Evolutionary conservation across 2,888 invertebrate genomes (phyloP), one percentile per base, ranked within the genome.

Genomic region (Drosophila austrosaltans): DNA sequence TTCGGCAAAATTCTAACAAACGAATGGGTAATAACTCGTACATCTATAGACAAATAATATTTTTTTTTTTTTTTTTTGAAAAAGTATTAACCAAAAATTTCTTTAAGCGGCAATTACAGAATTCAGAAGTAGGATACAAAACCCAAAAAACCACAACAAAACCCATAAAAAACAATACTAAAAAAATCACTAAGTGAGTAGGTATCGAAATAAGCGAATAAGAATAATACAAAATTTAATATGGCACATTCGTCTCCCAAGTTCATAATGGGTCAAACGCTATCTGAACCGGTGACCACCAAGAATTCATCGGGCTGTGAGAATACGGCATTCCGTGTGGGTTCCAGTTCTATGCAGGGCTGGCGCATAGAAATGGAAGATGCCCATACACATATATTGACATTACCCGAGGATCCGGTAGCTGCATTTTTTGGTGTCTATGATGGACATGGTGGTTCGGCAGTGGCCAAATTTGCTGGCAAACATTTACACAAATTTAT

Each of bases 341-440:
- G 98, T n/a, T 97, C 98, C 1, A 98, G 98, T 22, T 98, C 97
- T 91, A 99, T 99, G 99, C 99, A 99, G 93, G 99, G 99, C 92
- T 99, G 99, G 99, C 94, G 99, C 75, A 96, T 98, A 67, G 97
- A 97, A 79, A 99, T 99, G 99, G 99, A 99, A 93, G 99, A 99
- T 93, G 97, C 98, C 0, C 99, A 99, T 92, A 98, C 98, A 59
- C 98, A 99, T 89, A 96, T 99, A 81, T 93, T 99, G 16, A 96
- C 98, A 0, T 92, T 98, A 77, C 97, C 98, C 2, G 98, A 98
- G 90, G 99, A 99, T 92, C 97, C 98, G 32, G 96, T 95, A 25
- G 96, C 98, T 39, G 95, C 98, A 3, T 99, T 97, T 93, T 99
- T 99, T 93, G 99, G 97, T 5, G 99, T 99, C 0, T 99, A 98